Conservation (phyloP, 2,113 vertebrate species). For the Aldabrachelys gigantea region DNA sequence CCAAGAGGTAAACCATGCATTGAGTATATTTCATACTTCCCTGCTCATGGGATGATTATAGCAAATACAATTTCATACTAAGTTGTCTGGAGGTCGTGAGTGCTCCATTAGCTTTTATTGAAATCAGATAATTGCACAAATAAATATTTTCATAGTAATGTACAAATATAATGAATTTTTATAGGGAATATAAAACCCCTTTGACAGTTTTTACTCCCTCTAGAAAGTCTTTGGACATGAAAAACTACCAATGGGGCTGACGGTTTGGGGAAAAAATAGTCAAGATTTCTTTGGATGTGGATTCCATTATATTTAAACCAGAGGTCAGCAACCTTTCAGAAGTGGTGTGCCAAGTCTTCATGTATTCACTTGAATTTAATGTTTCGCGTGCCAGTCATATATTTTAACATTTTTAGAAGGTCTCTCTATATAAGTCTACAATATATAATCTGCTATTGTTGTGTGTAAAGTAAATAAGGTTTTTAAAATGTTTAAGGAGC, state of each 20-base stretch:
- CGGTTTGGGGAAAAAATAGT: not conserved
- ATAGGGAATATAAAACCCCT: not conserved
- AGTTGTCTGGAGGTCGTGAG: conserved; percentile 30
- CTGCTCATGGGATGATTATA: not conserved
- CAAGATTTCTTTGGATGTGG: not conserved
- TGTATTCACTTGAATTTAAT: too few relatives aligned
- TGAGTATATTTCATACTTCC: not conserved
- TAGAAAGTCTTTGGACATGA: not conserved
- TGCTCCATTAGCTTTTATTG: conserved; percentile 47
- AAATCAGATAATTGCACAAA: conserved; percentile 50
- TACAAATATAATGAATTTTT: conserved; percentile 2
- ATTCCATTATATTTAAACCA: not conserved
- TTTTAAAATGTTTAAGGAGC: too few relatives aligned
- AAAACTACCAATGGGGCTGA: not conserved
- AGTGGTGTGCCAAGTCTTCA: too few relatives aligned
- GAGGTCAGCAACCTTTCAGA: too few relatives aligned
- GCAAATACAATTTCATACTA: conserved; percentile 50
- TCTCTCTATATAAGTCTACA: too few relatives aligned
- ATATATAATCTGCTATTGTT: too few relatives aligned
- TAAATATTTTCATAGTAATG: conserved; percentile 26
- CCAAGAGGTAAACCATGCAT: rapidly evolving
- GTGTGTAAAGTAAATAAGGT: too few relatives aligned
- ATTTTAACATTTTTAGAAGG: too few relatives aligned
- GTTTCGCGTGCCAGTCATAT: too few relatives aligned
- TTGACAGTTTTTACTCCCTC: not conserved